Percentiles rank a stretch among this genome's conserved stretches.
Conservation (phyloP, 1,140 invertebrate genomes). For the Teleogryllus occipitalis region DNA sequence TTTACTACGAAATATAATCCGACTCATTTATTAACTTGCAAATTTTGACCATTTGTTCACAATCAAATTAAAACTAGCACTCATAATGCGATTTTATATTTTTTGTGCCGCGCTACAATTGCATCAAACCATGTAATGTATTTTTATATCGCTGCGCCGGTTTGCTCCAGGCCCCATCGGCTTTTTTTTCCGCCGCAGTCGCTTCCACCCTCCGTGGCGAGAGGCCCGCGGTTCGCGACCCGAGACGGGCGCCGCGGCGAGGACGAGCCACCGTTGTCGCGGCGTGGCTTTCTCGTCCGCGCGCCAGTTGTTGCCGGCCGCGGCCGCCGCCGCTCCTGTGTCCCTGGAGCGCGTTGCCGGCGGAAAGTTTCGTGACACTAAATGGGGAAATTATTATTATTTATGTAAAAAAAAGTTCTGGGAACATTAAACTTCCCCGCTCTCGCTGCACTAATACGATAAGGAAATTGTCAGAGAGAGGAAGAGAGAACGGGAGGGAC, state of each 20-base stretch:
- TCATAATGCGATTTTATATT: constrained; percentile 15
- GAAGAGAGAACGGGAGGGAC: neutral
- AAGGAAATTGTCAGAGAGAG: neutral
- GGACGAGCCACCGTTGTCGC: neutral
- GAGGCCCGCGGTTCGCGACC: neutral
- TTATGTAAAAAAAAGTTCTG: neutral
- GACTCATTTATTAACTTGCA: constrained; percentile 23
- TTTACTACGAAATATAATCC: constrained; percentile 23
- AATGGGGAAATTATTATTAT: neutral
- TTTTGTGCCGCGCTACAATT: neutral
- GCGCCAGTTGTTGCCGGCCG: neutral
- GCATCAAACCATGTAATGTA: constrained; percentile 4
- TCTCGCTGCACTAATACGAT: neutral
- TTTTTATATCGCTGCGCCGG: neutral
- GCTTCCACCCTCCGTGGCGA: neutral
- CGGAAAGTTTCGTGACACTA: neutral
- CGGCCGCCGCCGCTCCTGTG: too few relatives aligned
- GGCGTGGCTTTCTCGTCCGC: neutral
- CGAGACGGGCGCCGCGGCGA: neutral
- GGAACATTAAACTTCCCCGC: neutral
- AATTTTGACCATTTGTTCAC: constrained; percentile 23
- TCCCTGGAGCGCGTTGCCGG: too few relatives aligned
- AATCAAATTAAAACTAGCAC: constrained; percentile 23
- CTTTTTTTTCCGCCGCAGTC: neutral
- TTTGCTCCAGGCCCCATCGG: neutral